Evolutionary conservation across 2,113 vertebrate genomes (phyloP).

Genomic region (Noctilio leporinus): DNA sequence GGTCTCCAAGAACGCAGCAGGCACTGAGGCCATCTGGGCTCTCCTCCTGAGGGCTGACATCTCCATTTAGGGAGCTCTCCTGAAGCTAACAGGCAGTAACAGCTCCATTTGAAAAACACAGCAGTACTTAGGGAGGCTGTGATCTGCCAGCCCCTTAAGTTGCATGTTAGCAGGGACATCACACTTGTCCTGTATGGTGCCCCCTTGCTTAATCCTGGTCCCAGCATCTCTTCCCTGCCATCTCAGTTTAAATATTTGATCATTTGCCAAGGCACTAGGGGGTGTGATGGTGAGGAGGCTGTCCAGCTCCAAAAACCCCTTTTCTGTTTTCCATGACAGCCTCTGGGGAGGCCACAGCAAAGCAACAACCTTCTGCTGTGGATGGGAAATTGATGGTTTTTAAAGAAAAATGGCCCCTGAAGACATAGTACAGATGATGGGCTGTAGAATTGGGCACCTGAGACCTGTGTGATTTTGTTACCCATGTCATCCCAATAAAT

Average conservation of each 20-base stretch:
- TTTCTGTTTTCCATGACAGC: background rate
- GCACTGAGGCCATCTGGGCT: background rate
- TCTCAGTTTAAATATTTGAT: background rate
- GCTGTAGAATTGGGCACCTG: too few species aligned
- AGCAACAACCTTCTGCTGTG: constrained; percentile 17
- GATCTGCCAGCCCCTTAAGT: constrained; percentile 39
- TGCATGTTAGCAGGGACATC: constrained; percentile 48
- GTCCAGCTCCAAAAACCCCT: background rate
- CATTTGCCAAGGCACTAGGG: background rate
- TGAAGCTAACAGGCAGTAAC: constrained; percentile 67
- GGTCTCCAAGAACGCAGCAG: background rate
- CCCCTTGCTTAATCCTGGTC: background rate
- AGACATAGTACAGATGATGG: background rate
- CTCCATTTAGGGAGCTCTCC: background rate
- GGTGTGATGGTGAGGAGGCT: background rate
- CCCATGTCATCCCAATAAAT: too few species aligned
- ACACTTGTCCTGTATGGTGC: background rate
- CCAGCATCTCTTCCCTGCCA: background rate
- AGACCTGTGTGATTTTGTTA: too few species aligned
- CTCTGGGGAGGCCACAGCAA: background rate
- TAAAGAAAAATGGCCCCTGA: constrained; percentile 32
- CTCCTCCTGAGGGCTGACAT: constrained; percentile 20
- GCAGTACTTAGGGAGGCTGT: constrained; percentile 50
- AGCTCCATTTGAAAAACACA: constrained; percentile 66
- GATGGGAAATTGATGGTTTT: background rate